Evolutionary conservation across 1,140 invertebrate genomes (phyloP).

Genomic region (Chionoecetes opilio): DNA sequence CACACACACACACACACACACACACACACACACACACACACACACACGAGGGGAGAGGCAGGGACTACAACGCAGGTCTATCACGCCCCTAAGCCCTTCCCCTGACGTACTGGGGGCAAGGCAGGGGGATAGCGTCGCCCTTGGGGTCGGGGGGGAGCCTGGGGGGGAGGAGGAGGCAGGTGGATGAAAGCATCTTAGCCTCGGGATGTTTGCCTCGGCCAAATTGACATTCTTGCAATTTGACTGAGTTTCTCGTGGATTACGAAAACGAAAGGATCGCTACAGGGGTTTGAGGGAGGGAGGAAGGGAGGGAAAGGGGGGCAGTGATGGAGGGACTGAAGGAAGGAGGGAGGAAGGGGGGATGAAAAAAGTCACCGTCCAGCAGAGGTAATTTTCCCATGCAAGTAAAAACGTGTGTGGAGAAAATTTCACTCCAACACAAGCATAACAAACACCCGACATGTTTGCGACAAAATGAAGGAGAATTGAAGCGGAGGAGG

Average conservation of each 20-base stretch:
- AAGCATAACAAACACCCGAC: neutral
- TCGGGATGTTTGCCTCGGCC: constrained; percentile 75
- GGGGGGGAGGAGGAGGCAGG: constrained; percentile 60
- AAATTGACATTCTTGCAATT: constrained; percentile 80
- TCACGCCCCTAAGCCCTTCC: neutral
- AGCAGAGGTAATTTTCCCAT: constrained; percentile 3
- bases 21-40: neutral
- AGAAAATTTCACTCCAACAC: neutral
- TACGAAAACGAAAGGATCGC: constrained; percentile 76
- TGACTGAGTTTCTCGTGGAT: constrained; percentile 78
- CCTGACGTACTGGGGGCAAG: neutral
- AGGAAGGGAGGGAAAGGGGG: neutral
- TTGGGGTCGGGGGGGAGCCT: constrained; percentile 32
- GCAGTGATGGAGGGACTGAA: neutral
- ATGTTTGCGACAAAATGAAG: constrained; percentile 22
- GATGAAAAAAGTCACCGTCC: neutral
- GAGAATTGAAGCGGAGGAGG: neutral
- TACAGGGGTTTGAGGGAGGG: constrained; percentile 35
- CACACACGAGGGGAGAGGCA: neutral
- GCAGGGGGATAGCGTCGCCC: neutral
- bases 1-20: neutral
- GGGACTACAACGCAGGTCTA: constrained; percentile 27
- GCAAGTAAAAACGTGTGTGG: constrained; percentile 14
- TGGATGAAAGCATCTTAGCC: constrained; percentile 70
- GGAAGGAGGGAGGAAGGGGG: neutral